Conservation (phyloP, 1,140 invertebrate genomes). For the Drosophila grimshawi region DNA sequence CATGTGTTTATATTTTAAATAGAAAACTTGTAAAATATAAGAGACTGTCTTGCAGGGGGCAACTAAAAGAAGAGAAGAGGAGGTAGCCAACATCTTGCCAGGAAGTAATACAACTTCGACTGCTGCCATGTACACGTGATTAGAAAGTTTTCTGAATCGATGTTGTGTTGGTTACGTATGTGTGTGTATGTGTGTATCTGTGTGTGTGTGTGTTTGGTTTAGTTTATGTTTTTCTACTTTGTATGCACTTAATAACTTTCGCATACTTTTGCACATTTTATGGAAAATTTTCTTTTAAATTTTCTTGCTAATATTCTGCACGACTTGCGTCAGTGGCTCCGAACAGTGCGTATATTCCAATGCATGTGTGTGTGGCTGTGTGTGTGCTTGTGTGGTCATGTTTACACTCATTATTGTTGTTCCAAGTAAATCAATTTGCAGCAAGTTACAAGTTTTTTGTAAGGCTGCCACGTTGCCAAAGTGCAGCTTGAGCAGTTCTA, state of each 20-base stretch:
- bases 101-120: constrained; percentile 68
- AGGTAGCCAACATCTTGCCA: constrained; percentile 46
- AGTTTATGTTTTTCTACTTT: constrained; percentile 66
- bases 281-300: constrained; percentile 77
- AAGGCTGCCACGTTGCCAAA: constrained; percentile 43
- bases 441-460: constrained; percentile 54
- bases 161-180: constrained; percentile 22
- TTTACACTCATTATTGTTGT: constrained; percentile 59
- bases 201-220: constrained; percentile 47
- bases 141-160: constrained; percentile 70
- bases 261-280: constrained; percentile 82
- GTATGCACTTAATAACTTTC: constrained; percentile 82
- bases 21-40: constrained; percentile 70
- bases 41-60: constrained; percentile 21
- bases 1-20: constrained; percentile 81
- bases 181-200: constrained; percentile 3
- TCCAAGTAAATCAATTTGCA: constrained; percentile 59
- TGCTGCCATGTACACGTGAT: constrained; percentile 73
- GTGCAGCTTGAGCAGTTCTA: constrained; percentile 30
- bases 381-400: constrained; percentile 35
- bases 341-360: constrained; percentile 21
- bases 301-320: constrained; percentile 59
- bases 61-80: no score
- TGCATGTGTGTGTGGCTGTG: constrained; percentile 15
- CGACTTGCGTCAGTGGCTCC: constrained; percentile 45